Evolutionary conservation across 2,797 vertebrate species (phyloP).

Genomic region (Podarcis lilfordi): DNA sequence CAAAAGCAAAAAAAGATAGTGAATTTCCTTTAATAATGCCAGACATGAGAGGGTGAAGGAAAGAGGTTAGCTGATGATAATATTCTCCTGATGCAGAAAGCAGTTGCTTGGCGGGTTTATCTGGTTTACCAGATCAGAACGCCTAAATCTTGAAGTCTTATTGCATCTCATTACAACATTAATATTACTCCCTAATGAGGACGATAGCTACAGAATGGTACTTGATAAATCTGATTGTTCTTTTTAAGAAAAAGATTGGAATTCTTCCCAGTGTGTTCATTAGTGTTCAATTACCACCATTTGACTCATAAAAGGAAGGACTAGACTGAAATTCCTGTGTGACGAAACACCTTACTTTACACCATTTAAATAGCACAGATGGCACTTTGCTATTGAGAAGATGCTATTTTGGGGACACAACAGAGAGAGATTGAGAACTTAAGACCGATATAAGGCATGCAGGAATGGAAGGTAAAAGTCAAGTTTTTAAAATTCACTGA

Average conservation of each 20-base stretch:
- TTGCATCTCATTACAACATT: neutral
- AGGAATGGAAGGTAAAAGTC: neutral
- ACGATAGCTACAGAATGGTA: neutral
- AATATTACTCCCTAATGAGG: neutral
- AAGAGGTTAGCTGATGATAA: constrained; percentile 6
- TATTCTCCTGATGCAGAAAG: neutral
- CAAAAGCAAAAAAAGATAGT: neutral
- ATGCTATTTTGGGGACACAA: neutral
- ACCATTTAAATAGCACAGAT: neutral
- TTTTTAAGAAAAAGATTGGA: neutral
- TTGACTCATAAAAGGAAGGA: constrained; percentile 38
- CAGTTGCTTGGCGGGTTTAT: neutral
- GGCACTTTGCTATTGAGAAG: neutral
- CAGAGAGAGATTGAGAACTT: neutral
- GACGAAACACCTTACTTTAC: neutral
- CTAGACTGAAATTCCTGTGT: constrained; percentile 9
- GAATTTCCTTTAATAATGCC: constrained; percentile 11
- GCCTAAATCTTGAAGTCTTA: neutral
- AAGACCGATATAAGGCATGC: neutral
- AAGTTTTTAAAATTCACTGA: neutral
- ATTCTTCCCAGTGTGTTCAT: constrained; percentile 39
- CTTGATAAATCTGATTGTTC: neutral
- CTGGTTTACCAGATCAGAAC: constrained; percentile 3
- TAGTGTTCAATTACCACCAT: constrained; percentile 47
- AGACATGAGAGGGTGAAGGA: neutral